phyloP scores from a whole-genome alignment of 2,113 vertebrate genomes.

The Chlorodrepanis virens region DNA sequence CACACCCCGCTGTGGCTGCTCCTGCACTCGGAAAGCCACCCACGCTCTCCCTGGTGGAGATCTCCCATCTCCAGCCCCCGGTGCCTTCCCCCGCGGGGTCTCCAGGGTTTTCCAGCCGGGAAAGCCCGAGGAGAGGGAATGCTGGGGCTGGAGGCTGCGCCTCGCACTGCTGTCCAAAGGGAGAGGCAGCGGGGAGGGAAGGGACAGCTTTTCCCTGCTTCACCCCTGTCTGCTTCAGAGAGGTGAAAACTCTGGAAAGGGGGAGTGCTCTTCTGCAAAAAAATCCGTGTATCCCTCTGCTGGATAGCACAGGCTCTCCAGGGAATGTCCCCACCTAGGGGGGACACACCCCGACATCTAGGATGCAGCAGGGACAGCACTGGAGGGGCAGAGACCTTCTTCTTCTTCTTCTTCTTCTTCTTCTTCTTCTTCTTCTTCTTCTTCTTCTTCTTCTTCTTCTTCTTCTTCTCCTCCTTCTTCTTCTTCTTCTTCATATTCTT shows the following conservation, averaged over 20 bases:
- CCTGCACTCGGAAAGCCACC: fast-evolving
- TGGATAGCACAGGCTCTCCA: not conserved
- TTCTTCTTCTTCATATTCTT: no score
- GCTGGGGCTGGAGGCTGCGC: not conserved
- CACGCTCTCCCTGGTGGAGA: not conserved
- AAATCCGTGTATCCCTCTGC: not conserved
- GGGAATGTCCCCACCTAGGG: not conserved
- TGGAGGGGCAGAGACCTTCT: no score
- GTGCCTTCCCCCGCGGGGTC: not conserved
- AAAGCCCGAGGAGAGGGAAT: not conserved
- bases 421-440: no score
- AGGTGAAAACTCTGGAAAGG: not conserved
- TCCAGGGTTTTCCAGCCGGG: not conserved
- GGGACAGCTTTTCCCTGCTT: not conserved
- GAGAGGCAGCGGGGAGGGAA: not conserved
- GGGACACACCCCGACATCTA: not conserved
- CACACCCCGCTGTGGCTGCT: constrained; percentile 34
- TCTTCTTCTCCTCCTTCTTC: no score
- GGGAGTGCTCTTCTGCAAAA: not conserved
- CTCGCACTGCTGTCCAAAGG: fast-evolving
- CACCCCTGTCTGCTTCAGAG: fast-evolving
- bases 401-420: no score
- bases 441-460: no score
- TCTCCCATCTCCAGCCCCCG: fast-evolving
- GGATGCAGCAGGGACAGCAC: not conserved